These are phyloP conservation scores for Semaprochilodus insignis DNA, from an alignment of 2,797 vertebrate genomes.

Conservation along the genomic window DNA sequence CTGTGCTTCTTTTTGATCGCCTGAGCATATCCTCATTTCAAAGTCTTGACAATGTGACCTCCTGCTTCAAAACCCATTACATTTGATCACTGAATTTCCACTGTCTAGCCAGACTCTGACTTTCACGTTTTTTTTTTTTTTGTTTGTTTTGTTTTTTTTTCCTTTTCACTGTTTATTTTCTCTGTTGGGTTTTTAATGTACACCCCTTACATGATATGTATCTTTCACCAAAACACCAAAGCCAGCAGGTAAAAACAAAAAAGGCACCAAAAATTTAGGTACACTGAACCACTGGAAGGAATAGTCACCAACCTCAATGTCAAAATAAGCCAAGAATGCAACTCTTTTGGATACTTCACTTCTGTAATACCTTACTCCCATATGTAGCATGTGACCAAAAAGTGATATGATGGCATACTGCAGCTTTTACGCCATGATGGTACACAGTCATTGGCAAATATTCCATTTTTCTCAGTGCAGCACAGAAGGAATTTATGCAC, in stretches of 20 bases:
- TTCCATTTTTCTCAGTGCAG: too few species aligned
- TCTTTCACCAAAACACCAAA: background rate
- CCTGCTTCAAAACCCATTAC: constrained; percentile 48
- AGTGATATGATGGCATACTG: too few species aligned
- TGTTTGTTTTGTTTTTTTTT: background rate
- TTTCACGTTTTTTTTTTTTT: background rate
- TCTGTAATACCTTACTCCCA: background rate
- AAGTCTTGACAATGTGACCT: constrained; percentile 73
- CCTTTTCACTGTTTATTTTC: background rate
- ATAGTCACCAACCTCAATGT: background rate
- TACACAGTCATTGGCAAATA: too few species aligned
- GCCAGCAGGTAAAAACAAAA: constrained; percentile 17
- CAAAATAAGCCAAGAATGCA: background rate
- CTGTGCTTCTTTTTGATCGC: constrained; percentile 56
- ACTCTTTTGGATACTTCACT: background rate
- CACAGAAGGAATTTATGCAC: too few species aligned
- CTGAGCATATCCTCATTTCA: constrained; percentile 66
- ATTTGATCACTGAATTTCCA: constrained; percentile 35
- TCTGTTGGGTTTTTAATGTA: constrained; percentile 14
- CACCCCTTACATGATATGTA: background rate
- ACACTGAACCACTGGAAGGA: background rate
- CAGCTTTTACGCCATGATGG: too few species aligned
- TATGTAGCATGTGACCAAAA: too few species aligned
- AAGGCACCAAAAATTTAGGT: constrained; percentile 5
- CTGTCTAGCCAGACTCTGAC: constrained; percentile 31